Percentiles rank a stretch among this genome's conserved stretches.
Evolutionary conservation across 2,888 invertebrate genomes (phyloP).

Genomic region (Malthinus seriepunctatus): DNA sequence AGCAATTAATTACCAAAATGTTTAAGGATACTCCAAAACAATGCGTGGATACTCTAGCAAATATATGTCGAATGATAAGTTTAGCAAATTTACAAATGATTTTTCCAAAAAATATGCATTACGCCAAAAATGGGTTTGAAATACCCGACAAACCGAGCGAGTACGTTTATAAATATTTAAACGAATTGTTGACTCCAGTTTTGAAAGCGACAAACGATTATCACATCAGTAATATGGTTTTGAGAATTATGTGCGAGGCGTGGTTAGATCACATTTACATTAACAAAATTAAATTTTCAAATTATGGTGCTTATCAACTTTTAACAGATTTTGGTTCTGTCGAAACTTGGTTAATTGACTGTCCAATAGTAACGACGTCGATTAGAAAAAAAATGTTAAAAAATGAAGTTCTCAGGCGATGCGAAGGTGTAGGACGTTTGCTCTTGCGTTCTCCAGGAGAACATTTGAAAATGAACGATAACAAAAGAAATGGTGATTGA

Average conservation of each 20-base stretch:
- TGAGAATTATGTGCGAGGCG: constrained; percentile 82
- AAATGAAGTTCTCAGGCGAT: constrained; percentile 71
- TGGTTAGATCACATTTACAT: constrained; percentile 87
- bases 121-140: constrained; percentile 58
- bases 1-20: no score
- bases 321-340: constrained; percentile 82
- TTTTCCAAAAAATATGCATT: constrained; percentile 72
- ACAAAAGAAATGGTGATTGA: constrained; percentile 34
- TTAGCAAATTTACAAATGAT: constrained; percentile 82
- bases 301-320: constrained; percentile 77
- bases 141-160: constrained; percentile 57
- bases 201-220: constrained; percentile 75
- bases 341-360: constrained; percentile 72
- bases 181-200: constrained; percentile 77
- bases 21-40: constrained; percentile 72
- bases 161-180: constrained; percentile 77
- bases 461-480: constrained; percentile 71
- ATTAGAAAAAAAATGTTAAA: constrained; percentile 62
- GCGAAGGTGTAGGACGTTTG: constrained; percentile 83
- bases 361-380: constrained; percentile 59
- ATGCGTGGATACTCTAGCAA: constrained; percentile 72
- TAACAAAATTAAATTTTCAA: constrained; percentile 79
- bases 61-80: constrained; percentile 75
- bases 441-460: constrained; percentile 81
- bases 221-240: constrained; percentile 73